A percentile compares a stretch with the other conserved stretches of the same genome.
These are phyloP conservation scores for Nothobranchius furzeri DNA, from an alignment of 2,113 vertebrate genomes.

Conservation along the genomic window DNA sequence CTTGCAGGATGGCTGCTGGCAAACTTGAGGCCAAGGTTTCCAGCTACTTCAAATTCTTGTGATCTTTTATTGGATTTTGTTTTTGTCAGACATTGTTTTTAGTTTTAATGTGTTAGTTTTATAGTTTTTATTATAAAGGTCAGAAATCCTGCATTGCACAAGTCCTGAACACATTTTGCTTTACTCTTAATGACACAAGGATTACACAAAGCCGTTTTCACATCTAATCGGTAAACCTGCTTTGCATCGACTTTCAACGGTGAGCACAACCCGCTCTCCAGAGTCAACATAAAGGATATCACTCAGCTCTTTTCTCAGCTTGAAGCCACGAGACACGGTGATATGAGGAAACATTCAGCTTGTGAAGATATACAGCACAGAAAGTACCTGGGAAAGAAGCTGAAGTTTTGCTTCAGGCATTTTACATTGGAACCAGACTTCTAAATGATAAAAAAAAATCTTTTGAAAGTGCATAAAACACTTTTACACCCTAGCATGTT, in stretches of 20 bases:
- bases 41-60: background rate
- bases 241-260: background rate
- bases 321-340: background rate
- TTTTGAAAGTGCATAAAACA: background rate
- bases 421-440: background rate
- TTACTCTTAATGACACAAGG: background rate
- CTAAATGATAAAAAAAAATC: background rate
- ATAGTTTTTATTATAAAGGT: constrained; percentile 1
- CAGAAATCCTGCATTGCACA: constrained; percentile 11
- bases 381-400: background rate
- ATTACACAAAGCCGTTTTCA: background rate
- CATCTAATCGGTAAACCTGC: background rate
- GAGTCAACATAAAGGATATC: background rate
- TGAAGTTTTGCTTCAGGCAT: background rate
- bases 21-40: no score
- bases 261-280: background rate
- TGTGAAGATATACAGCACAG: background rate
- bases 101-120: background rate
- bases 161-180: background rate
- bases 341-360: background rate
- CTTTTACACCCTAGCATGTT: no score
- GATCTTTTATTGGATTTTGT: no score
- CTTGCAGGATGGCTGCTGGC: no score
- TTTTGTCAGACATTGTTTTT: background rate
- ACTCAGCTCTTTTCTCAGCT: background rate